Percentiles rank a stretch among this genome's conserved stretches.
These are phyloP conservation scores for Antechinus stuartii DNA, from an alignment of 2,113 vertebrate species.

Conservation along the genomic window DNA sequence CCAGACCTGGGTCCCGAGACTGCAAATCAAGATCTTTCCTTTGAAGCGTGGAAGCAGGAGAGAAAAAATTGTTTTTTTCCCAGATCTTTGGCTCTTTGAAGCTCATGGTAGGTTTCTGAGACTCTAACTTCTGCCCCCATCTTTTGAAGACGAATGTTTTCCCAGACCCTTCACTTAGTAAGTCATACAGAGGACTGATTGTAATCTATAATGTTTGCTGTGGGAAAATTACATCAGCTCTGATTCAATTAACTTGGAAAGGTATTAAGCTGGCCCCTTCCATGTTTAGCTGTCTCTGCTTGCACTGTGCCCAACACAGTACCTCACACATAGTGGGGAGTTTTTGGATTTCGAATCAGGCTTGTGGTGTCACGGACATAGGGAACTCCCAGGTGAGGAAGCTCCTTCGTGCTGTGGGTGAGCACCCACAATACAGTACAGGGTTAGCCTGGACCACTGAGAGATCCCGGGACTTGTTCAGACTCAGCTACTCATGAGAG, in stretches of 20 bases:
- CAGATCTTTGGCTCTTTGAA: slow-evolving; percentile 16
- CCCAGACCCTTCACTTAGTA: slow-evolving; percentile 17
- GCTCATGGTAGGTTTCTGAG: slow-evolving; percentile 30
- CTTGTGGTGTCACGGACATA: not conserved
- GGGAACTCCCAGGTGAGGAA: not conserved
- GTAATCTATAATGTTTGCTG: not conserved
- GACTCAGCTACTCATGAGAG: no score
- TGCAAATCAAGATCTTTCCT: no score
- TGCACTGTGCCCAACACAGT: not conserved
- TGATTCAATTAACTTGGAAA: slow-evolving; percentile 21
- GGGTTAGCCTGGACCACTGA: not conserved
- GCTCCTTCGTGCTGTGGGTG: no score
- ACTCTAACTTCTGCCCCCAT: slow-evolving; percentile 16
- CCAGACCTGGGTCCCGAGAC: no score
- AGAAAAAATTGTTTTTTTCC: slow-evolving; percentile 1
- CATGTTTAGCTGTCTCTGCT: not conserved
- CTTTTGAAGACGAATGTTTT: not conserved
- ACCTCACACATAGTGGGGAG: not conserved
- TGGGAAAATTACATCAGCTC: not conserved
- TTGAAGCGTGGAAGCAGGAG: no score
- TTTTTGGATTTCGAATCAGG: not conserved
- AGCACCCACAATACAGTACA: not conserved
- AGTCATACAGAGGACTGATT: not conserved
- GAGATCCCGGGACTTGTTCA: not conserved
- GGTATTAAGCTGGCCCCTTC: slow-evolving; percentile 30